Conservation (phyloP, 1,140 invertebrate species). For the Magallana ariakensis region DNA sequence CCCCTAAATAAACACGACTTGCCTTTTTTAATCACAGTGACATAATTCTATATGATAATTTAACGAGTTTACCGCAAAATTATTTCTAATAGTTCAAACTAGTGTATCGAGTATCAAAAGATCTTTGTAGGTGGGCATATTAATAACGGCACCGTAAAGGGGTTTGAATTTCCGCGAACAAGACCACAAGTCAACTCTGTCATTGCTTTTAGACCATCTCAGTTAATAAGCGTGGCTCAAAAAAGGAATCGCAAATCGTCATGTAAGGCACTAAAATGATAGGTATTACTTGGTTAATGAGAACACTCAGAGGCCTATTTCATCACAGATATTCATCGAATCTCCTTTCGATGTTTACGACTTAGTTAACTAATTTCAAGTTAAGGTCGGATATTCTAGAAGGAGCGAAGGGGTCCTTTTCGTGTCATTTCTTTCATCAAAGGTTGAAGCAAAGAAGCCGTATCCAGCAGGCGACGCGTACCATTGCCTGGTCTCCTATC, state of each 20-base stretch:
- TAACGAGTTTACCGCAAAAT: not conserved
- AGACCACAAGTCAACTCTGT: not conserved
- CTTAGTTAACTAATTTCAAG: not conserved
- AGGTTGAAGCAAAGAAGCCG: not conserved
- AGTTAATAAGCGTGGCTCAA: not conserved
- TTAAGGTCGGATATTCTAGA: slow-evolving; percentile 26
- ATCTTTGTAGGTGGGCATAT: slow-evolving; percentile 27
- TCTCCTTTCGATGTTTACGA: not conserved
- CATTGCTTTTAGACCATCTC: not conserved
- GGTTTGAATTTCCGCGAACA: not conserved
- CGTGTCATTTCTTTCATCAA: not conserved
- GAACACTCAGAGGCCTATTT: slow-evolving; percentile 13
- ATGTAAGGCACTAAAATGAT: not conserved
- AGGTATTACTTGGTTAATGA: not conserved
- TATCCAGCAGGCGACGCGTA: not conserved
- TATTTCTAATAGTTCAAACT: not conserved
- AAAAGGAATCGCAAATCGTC: not conserved
- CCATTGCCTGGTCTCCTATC: not conserved
- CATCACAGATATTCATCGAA: not conserved
- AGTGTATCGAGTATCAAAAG: not conserved
- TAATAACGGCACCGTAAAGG: not conserved
- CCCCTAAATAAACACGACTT: too few relatives aligned
- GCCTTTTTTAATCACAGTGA: not conserved
- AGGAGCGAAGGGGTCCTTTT: slow-evolving; percentile 9
- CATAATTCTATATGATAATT: too few relatives aligned